Base-by-base conservation (phyloP, 2,888 invertebrate species). In the Leucoma salicis region DNA sequence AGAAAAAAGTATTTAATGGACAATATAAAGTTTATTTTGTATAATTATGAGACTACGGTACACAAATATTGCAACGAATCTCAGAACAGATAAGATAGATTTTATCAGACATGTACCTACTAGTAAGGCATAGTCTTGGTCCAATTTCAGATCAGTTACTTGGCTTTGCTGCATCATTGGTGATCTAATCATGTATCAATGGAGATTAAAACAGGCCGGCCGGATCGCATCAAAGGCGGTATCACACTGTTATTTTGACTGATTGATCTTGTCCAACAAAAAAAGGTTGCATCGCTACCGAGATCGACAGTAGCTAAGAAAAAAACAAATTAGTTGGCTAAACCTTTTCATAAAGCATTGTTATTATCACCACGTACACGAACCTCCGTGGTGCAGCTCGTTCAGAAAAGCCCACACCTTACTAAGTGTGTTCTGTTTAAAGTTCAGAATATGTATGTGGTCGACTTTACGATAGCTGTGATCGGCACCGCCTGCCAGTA, bases 201-300 rank as follows among this genome's bases (percentile, higher is more conserved):
- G 79, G 78, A 88, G 87, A 87, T 89, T 89, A 86, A 87, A 87
- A 85, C 88, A 85, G 85, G 79, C 78, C 84, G 74, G 76, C 70
- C 84, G 87, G 84, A 82, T 74, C 78, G 75, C 85, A 82, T 89
- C 89, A 89, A 89, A 89, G 88, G 88, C 87, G 86, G 88, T 88
- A 88, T 86, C 89, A 87, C 82, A 89, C 89, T 87, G 88, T 88
- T 89, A 88, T 88, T 88, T 88, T 89, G 89, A 89, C 89, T 88
- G 89, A 89, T 89, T 87, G 89, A 89, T 89, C 89, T 85, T 78
- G 68, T 63, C 54, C 78, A 78, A 75, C 78, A 84, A 89, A 89
- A 84, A 89, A 88, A 82, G 79, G 78, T 78, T 80, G 82, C 84
- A 79, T 73, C 82, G 87, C 87, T 87, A 88, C 88, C 80, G 83